Evolutionary conservation across 2,113 vertebrate species (phyloP), one percentile per base, ranked within the genome.

Genomic region (Rhynchomys soricoides): DNA sequence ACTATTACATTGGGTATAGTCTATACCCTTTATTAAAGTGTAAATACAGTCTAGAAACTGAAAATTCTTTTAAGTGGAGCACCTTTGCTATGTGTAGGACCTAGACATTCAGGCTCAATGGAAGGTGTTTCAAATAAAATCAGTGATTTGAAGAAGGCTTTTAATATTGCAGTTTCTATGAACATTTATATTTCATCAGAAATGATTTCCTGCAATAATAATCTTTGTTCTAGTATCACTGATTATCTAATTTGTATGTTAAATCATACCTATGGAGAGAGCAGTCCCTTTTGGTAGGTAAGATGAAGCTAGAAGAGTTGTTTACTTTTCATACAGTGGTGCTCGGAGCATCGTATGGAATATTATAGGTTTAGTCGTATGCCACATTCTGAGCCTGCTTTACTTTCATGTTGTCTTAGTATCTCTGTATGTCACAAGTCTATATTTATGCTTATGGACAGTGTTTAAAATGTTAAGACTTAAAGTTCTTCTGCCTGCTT

Each of bases 1-100:
- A 92, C 43, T 92, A 88, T 95, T 66, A 95, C 81, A 87, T 8
- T 78, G 57, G 10, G 52, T 92, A 96, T 86, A 94, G 85, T 43
- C 13, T 3, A 40, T 45, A 34, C 16, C 21, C 66, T 13, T 81
- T 3, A 81, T 77, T 29, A 87, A 91, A 89, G 37, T 31, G 96
- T 81, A 87, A 79, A 90, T 74, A 81, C 7, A 92, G 9, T 77
- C 88, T 57, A 68, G 71, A 96, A 86, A 82, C 6, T 37, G 40
- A 91, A 40, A 50, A 64, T 71, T 7, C 21, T 89, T 85, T 11
- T 66, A 40, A 34, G 89, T 7, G 31, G 12, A 90, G 83, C 1
- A 3, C 45, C 48, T 86, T 92, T 71, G 81, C 48, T 92, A 0
- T 26, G 74, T 88, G 37, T 82, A 86, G 40, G 86, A 40, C 57